These are phyloP conservation scores for Babyrousa celebensis DNA, from an alignment of 2,797 vertebrate species.

Conservation along the genomic window DNA sequence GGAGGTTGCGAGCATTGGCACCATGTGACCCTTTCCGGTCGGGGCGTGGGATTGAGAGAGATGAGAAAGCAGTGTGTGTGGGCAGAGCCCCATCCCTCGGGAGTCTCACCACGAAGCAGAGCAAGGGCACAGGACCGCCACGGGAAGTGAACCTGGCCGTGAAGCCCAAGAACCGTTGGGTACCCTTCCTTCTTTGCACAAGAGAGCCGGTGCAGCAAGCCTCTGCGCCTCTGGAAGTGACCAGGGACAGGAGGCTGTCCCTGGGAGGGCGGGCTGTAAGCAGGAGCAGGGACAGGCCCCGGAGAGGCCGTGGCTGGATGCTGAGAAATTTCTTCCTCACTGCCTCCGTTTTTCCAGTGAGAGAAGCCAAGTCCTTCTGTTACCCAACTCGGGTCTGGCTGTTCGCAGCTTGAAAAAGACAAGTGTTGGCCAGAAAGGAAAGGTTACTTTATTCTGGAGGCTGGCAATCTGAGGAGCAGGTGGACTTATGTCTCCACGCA, in stretches of 20 bases:
- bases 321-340: not conserved
- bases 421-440: not conserved
- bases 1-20: not conserved
- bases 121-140: not conserved
- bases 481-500: not conserved
- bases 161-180: not conserved
- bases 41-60: too few relatives aligned
- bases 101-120: accelerated
- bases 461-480: not conserved
- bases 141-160: not conserved
- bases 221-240: accelerated
- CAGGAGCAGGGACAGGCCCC: accelerated
- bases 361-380: not conserved
- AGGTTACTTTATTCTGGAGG: not conserved
- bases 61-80: not conserved
- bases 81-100: accelerated
- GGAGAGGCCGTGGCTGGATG: accelerated
- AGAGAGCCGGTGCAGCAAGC: too few relatives aligned
- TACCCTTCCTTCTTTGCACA: accelerated
- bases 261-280: not conserved
- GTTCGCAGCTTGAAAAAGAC: not conserved
- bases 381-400: not conserved
- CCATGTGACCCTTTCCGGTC: too few relatives aligned
- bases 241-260: not conserved
- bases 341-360: not conserved